Evolutionary conservation across 1,140 invertebrate genomes (phyloP).

Genomic region (Leptestheria dahalacensis): DNA sequence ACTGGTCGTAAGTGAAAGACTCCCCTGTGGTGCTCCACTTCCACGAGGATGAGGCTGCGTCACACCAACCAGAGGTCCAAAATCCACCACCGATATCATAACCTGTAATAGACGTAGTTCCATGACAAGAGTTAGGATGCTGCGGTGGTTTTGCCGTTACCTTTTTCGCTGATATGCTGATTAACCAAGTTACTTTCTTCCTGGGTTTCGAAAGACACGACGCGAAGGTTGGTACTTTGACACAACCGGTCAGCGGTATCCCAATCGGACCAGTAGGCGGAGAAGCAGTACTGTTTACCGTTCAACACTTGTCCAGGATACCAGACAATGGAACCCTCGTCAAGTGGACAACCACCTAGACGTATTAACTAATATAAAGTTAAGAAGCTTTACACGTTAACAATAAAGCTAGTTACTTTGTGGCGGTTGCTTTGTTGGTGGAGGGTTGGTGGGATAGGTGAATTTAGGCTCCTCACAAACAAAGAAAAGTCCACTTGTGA

Average conservation of each 20-base stretch:
- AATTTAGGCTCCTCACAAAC: not conserved
- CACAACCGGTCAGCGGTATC: not conserved
- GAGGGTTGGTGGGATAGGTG: not conserved
- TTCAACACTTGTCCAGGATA: not conserved
- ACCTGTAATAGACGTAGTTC: not conserved
- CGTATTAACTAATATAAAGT: not conserved
- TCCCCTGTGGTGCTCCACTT: not conserved
- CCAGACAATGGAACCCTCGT: not conserved
- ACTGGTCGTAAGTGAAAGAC: not conserved
- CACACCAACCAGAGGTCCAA: not conserved
- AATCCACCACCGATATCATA: not conserved
- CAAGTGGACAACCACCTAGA: not conserved
- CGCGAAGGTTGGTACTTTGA: not conserved
- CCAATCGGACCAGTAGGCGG: not conserved
- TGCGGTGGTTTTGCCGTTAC: not conserved
- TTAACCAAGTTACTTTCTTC: not conserved
- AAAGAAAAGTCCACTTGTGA: not conserved
- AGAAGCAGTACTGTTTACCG: not conserved
- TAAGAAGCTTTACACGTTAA: not conserved
- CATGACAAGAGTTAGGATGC: not conserved
- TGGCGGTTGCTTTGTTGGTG: not conserved
- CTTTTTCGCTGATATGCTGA: not conserved
- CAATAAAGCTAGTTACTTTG: not conserved
- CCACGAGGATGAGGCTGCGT: not conserved
- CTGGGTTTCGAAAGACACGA: not conserved